Evolutionary conservation across 2,888 invertebrate species (phyloP), one percentile per base, ranked within the genome.

Genomic region (Bibio marci): DNA sequence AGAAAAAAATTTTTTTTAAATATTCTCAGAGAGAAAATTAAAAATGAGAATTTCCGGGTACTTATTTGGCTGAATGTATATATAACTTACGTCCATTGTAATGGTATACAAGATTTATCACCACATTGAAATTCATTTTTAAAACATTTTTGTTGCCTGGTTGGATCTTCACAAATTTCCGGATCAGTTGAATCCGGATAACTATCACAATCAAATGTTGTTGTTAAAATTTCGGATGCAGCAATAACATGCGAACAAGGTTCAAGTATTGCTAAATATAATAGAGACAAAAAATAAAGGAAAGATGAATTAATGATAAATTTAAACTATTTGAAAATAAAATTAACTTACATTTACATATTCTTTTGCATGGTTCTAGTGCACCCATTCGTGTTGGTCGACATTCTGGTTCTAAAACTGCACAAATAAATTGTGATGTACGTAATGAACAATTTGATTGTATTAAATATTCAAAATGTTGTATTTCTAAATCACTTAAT

Each of bases 381-480:
- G 67, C 58, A 6, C 66, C 64, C 45, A 66, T 66, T 11, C 70
- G 69, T 13, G 65, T 61, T 1, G 73, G 71, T 42, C 67, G 69
- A 52, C 77, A 78, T 48, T 76, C 76, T 1, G 77, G 77, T 48
- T 78, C 77, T 30, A 78, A 56, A 11, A 73, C 59, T 2, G 73
- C 66, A 47, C 77, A 78, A 13, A 71, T 56, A 52, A 76, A 76
- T 45, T 75, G 71, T 26, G 63, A 62, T 2, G 71, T 64, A 4
- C 77, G 63, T 1, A 66, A 64, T 45, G 76, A 76, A 55, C 77
- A 78, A 48, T 74, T 72, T 8, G 72, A 70, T n/a, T 66, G 56
- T 13, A 72, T 62, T 15, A 77, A 59, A 46, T 66, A 66, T 50
- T 74, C 67, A 45, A 75, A 70, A 48, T 72, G 70, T 1, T 67